phyloP scores from a whole-genome alignment of 2,888 invertebrate genomes.

The Drosophila buzzatii region DNA sequence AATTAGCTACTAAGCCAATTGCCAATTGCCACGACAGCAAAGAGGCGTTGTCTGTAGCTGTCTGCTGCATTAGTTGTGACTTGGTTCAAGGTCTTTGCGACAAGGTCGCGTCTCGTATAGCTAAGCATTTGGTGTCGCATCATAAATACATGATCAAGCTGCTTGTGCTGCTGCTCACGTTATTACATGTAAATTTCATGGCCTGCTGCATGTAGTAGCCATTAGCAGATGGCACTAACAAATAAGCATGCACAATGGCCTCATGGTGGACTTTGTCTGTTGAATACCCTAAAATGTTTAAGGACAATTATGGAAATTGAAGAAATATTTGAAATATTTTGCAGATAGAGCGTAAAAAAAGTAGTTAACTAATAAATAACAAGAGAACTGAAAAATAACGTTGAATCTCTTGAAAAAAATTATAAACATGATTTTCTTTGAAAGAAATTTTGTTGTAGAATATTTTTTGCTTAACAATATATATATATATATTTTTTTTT shows the following conservation, averaged over 20 bases:
- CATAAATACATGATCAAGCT: slow-evolving; percentile 34
- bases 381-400: no score
- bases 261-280: slow-evolving; percentile 6
- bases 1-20: slow-evolving; percentile 40
- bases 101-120: slow-evolving; percentile 48
- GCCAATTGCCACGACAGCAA: slow-evolving; percentile 55
- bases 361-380: no score
- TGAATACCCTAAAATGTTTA: slow-evolving; percentile 36
- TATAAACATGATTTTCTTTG: no score
- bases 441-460: no score
- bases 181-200: slow-evolving; percentile 75
- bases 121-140: slow-evolving; percentile 13
- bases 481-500: no score
- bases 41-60: slow-evolving; percentile 47
- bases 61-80: slow-evolving; percentile 21
- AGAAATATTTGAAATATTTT: not conserved
- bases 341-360: no score
- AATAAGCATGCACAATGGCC: slow-evolving; percentile 10
- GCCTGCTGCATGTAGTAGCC: slow-evolving; percentile 46
- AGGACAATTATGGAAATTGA: not conserved
- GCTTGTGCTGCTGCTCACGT: slow-evolving; percentile 1
- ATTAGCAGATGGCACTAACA: slow-evolving; percentile 50
- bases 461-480: no score
- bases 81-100: slow-evolving; percentile 61
- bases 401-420: no score